Evolutionary conservation across 2,888 invertebrate species (phyloP), one percentile per base, ranked within the genome.

Genomic region (Volucella inanis): DNA sequence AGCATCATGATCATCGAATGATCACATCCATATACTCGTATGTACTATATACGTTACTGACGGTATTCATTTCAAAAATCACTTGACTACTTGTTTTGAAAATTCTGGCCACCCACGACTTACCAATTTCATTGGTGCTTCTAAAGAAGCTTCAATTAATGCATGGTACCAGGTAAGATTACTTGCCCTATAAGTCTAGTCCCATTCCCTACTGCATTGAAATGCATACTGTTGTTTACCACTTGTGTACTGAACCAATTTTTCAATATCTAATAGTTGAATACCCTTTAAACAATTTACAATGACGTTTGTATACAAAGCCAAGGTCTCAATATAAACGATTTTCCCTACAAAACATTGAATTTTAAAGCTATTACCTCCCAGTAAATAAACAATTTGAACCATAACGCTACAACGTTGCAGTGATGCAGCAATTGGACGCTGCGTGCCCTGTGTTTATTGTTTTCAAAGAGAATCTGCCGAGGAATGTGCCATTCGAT

Each of bases 241-340:
- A 41, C 59, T 41, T 62, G 62, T 54, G 15, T 72, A 45, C 38
- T 8, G 45, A 18, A 61, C 10, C 47, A 15, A 49, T 18, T 31
- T 61, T 61, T 55, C 14, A 41, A 54, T 22, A 64, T 57, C 12
- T 62, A 62, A 39, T 59, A 74, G 79, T 74, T 74, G 61, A 74
- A 80, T 43, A 80, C 68, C 74, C 79, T 80, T 31, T 62, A 64
- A 64, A 65, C 47, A 70, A 79, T 65, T 70, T 57, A 45, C 55
- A 41, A 38, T 38, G 41, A 41, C 45, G 18, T 62, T 55, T 57
- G 68, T 74, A 41, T 65, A 45, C 43, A 54, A 14, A 52, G 8
- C 57, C 79, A 79, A 79, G 83, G 83, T 75, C 52, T 18, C 65
- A 57, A 61, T 70, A 61, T 84, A 84, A 79, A 84, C 64, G 75